phyloP scores from a whole-genome alignment of 2,888 invertebrate species.

The Microplitis manilae region DNA sequence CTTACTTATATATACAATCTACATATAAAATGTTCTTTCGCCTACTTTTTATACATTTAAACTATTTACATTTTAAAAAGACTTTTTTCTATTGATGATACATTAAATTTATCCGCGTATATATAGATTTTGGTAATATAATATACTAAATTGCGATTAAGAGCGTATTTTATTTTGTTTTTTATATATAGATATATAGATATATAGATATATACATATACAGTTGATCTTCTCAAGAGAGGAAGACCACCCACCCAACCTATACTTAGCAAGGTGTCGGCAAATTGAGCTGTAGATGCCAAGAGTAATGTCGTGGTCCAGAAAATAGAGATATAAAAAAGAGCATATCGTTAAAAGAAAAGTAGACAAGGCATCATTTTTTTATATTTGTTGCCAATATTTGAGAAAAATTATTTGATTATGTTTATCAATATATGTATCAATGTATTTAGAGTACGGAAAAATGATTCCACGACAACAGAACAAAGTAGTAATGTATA shows the following conservation, averaged over 20 bases:
- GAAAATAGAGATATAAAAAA: conserved; percentile 35
- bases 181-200: neutral
- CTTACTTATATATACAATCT: neutral
- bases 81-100: neutral
- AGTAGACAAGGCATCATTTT: conserved; percentile 5
- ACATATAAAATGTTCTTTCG: neutral
- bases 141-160: neutral
- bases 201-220: neutral
- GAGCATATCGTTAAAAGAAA: conserved; percentile 23
- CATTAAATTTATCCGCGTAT: neutral
- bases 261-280: conserved; percentile 72
- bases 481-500: neutral
- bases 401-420: no score
- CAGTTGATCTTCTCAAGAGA: conserved; percentile 13
- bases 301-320: conserved; percentile 60
- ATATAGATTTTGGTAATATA: neutral
- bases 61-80: neutral
- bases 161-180: neutral
- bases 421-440: no score
- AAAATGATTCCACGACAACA: neutral
- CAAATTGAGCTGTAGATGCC: conserved; percentile 71
- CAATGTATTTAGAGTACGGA: neutral
- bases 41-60: neutral
- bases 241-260: conserved; percentile 69
- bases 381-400: neutral